phyloP scores from a whole-genome alignment of 2,888 invertebrate genomes.

The Synergus umbraculus region DNA sequence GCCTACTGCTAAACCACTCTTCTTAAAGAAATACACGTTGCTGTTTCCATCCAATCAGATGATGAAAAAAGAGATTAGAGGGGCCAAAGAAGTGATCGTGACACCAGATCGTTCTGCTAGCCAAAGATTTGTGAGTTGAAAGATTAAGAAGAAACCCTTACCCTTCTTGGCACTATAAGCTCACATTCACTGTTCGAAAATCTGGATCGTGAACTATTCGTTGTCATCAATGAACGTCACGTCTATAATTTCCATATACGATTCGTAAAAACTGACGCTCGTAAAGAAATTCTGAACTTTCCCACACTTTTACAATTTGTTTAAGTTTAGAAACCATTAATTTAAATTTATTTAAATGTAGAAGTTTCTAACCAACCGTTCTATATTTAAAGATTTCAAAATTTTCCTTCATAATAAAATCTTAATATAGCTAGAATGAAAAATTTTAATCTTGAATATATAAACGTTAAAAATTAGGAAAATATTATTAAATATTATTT shows the following conservation, averaged over 20 bases:
- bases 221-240: slow-evolving; percentile 23
- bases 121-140: slow-evolving; percentile 18
- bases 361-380: too few species aligned
- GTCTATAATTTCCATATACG: background rate
- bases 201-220: background rate
- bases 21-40: slow-evolving; percentile 32
- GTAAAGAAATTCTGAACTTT: background rate
- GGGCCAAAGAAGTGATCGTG: slow-evolving; percentile 37
- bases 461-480: background rate
- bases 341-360: too few species aligned
- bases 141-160: slow-evolving; percentile 34
- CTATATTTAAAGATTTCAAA: too few species aligned
- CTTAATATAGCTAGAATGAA: background rate
- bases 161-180: slow-evolving; percentile 4
- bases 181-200: background rate
- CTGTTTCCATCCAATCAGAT: slow-evolving; percentile 22
- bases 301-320: background rate
- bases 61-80: slow-evolving; percentile 37
- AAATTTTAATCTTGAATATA: background rate
- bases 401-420: background rate
- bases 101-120: slow-evolving; percentile 25
- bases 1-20: slow-evolving; percentile 22
- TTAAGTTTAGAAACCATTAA: too few species aligned
- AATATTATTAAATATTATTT: background rate
- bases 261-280: background rate